These are phyloP conservation scores for Empidonax traillii DNA, from an alignment of 2,113 vertebrate genomes.

Conservation along the genomic window DNA sequence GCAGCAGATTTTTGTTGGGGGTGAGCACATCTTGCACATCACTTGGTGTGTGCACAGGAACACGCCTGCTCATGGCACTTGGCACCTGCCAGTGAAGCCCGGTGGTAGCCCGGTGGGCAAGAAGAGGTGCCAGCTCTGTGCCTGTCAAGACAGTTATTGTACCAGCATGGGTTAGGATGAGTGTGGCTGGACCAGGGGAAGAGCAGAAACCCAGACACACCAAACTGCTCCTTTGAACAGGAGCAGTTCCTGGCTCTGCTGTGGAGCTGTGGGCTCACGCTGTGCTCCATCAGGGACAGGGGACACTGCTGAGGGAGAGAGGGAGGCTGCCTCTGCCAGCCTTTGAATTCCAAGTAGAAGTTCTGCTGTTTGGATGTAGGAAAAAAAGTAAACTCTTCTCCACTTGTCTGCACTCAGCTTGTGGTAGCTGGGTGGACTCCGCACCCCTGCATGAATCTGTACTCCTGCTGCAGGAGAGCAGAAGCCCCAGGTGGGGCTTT, in stretches of 20 bases:
- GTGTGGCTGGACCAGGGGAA: not conserved
- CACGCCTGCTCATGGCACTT: not conserved
- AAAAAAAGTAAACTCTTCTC: not conserved
- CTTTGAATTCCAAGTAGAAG: not conserved
- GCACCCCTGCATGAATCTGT: fast-evolving
- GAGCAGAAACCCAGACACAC: not conserved
- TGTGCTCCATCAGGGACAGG: fast-evolving
- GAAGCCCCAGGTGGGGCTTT: not conserved
- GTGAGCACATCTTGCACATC: slow-evolving; percentile 43
- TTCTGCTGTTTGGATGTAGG: not conserved
- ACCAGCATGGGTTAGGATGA: not conserved
- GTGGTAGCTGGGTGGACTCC: not conserved
- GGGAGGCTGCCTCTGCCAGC: not conserved
- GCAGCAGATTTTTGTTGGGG: slow-evolving; percentile 39
- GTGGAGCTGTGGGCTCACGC: fast-evolving
- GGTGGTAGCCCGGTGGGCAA: fast-evolving
- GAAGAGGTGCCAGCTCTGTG: not conserved
- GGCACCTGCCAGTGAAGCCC: not conserved
- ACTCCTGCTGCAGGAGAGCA: not conserved
- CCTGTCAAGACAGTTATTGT: not conserved
- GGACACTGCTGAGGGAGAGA: fast-evolving
- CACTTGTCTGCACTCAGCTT: not conserved
- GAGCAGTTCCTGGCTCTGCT: not conserved
- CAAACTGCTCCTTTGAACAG: not conserved
- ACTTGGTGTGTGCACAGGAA: not conserved